Evolutionary conservation across 1,140 invertebrate species (phyloP), one percentile per base, ranked within the genome.

Genomic region (Cydia splendana): DNA sequence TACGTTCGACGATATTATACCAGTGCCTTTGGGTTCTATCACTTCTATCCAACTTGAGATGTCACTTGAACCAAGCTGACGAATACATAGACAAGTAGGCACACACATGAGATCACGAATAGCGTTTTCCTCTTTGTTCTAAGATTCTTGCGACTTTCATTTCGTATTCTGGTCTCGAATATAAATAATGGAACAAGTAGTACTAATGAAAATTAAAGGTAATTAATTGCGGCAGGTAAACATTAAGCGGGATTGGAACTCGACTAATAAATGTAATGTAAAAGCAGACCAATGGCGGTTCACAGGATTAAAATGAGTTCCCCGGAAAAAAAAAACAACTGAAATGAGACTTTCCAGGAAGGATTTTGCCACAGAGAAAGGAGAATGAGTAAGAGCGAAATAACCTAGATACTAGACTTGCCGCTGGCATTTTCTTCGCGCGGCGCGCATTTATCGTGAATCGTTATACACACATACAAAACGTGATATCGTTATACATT

Each of bases 331-430:
- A 18, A 42, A 71, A 67, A 62, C 9, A 42, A 38, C 34, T 15
- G 15, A 18, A 71, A 42, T 38, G 30, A 18, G 30, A 71, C 28
- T 28, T 15, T 30, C 12, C 15, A 5, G 6, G 15, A 71, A 20
- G 2, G 7, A 69, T 69, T 69, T 18, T n/a, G 65, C n/a, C 12
- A 69, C 65, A 69, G 65, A 3, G 13, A 67, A 65, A 38, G 65
- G 15, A 71, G 65, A 69, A 69, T 69, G 65, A 75, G 38, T 76
- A 38, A 62, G 62, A 65, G 74, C 62, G 76, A 65, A 75, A 65
- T 77, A 76, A 77, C 78, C 78, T 78, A 78, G 74, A 78, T 80
- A 75, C 75, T 76, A 62, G 62, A 67, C 30, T 76, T 75, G 75
- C 73, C 51, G 75, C 65, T 62, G 69, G 67, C 65, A 57, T 78